Base-by-base conservation (phyloP, 2,888 invertebrate species). In the Labia minor region DNA sequence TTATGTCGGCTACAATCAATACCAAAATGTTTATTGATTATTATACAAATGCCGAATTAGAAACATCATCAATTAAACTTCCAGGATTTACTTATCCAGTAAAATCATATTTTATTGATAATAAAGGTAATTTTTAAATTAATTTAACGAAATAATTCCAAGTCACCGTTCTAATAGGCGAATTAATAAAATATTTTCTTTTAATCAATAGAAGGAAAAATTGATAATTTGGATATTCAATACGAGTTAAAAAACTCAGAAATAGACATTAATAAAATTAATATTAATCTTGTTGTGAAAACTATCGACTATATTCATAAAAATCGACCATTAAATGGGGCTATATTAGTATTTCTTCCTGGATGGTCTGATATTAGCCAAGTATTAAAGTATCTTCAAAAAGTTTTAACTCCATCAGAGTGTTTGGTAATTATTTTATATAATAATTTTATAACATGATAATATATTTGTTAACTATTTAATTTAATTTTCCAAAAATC, bases 1-100 rank as follows among this genome's bases (percentile, higher is more conserved):
- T 89, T 0, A 89, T 89, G 89, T 89, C 88, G 69, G 89, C 89
- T 0, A 88, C 89, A 0, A 77, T 89, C 8, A 85, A 88, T 70
- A 81, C 82, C 0, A 78, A 79, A 1, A 77, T 85, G 1, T 86
- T 88, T 73, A 82, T 83, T 65, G 76, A 79, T 73, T 87, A 81
- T 72, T 83, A 81, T 61, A 26, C 6, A 26, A 26, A 33, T 16
- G 21, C 64, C n/a, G 21, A 33, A 68, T 72, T 75, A 18, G 73
- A 74, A 65, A 77, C 79, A 1, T 72, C 74, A 1, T 70, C 77
- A 10, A 73, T 80, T 37, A 73, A 78, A 65, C 74, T 81, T n/a
- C 78, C 78, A 1, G 78, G 88, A 0, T 80, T 81, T 61, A 80
- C 83, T 0, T 82, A 80, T 73, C 85, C 87, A 0, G 88, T 89